phyloP scores from a whole-genome alignment of 37 sponge, comb jelly and placozoan species.

The Diacarnus erythraeanus region DNA sequence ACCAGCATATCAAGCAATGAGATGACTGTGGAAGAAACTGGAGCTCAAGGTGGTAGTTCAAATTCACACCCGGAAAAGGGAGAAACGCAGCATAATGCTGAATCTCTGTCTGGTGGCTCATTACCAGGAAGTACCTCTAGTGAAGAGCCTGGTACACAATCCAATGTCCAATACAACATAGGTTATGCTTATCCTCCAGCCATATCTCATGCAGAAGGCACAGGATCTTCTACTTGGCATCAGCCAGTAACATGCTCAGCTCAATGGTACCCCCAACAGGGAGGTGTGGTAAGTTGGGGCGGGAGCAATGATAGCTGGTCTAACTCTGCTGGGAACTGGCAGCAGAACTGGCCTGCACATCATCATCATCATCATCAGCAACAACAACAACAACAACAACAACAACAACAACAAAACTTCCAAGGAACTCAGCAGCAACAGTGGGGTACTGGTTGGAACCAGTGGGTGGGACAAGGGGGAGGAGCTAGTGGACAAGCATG shows the following conservation, averaged over 20 bases:
- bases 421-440: constrained; percentile 13
- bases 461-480: constrained; percentile 12
- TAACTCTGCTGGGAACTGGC: not conserved
- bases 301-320: not conserved
- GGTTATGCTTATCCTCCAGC: too few species aligned
- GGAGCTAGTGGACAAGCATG: not conserved
- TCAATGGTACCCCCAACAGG: not conserved
- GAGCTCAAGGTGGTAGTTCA: too few species aligned
- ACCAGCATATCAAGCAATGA: too few species aligned
- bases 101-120: too few species aligned
- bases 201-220: too few species aligned
- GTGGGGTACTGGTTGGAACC: not conserved
- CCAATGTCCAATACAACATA: too few species aligned
- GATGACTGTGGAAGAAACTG: too few species aligned
- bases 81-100: too few species aligned
- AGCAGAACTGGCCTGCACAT: not conserved
- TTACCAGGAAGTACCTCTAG: too few species aligned
- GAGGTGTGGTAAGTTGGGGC: not conserved
- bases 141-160: too few species aligned
- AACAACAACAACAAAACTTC: not conserved
- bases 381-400: constrained; percentile 24
- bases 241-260: not conserved
- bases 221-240: not conserved
- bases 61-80: too few species aligned
- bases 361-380: not conserved